phyloP scores from a whole-genome alignment of 2,797 vertebrate species.

The Typhlichthys eigenmanni region DNA sequence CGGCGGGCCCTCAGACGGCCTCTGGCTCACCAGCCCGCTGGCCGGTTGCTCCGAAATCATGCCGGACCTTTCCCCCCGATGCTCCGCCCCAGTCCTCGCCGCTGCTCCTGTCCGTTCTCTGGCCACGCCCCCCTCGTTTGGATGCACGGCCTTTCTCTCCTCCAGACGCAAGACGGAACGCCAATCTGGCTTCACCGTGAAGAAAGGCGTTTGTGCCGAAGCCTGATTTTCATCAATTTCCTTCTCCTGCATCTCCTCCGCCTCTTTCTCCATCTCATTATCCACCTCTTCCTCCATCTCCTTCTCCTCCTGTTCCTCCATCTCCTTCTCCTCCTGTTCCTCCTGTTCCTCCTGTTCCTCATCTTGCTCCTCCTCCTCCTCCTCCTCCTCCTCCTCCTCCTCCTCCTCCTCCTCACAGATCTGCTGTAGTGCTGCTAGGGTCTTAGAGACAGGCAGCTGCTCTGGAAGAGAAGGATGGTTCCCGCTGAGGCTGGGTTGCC shows the following conservation, averaged over 20 bases:
- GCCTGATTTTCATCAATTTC: slow-evolving; percentile 33
- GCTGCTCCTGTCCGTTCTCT: background rate
- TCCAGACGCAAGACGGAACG: background rate
- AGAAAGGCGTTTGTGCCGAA: background rate
- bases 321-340: slow-evolving; percentile 38
- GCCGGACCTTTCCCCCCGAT: slow-evolving; percentile 12
- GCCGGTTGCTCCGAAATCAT: slow-evolving; percentile 64
- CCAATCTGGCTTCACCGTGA: background rate
- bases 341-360: slow-evolving; percentile 1
- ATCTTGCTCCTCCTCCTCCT: slow-evolving; percentile 29
- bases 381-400: slow-evolving; percentile 64
- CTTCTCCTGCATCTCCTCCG: slow-evolving; percentile 34
- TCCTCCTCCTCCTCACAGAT: slow-evolving; percentile 83
- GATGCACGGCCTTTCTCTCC: slow-evolving; percentile 14
- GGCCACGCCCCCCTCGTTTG: too few species aligned
- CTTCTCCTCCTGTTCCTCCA: slow-evolving; percentile 8
- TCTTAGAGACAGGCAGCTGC: slow-evolving; percentile 74
- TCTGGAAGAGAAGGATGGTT: slow-evolving; percentile 70
- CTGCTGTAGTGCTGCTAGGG: slow-evolving; percentile 79
- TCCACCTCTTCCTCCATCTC: background rate
- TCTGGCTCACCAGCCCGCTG: slow-evolving; percentile 31
- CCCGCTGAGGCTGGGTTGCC: slow-evolving; percentile 64
- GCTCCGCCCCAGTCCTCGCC: slow-evolving; percentile 10
- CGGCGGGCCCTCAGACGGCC: slow-evolving; percentile 5
- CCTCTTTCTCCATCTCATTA: slow-evolving; percentile 3